These are phyloP conservation scores for Drosophila pseudoananassae DNA, from an alignment of 1,140 invertebrate species.

Conservation along the genomic window DNA sequence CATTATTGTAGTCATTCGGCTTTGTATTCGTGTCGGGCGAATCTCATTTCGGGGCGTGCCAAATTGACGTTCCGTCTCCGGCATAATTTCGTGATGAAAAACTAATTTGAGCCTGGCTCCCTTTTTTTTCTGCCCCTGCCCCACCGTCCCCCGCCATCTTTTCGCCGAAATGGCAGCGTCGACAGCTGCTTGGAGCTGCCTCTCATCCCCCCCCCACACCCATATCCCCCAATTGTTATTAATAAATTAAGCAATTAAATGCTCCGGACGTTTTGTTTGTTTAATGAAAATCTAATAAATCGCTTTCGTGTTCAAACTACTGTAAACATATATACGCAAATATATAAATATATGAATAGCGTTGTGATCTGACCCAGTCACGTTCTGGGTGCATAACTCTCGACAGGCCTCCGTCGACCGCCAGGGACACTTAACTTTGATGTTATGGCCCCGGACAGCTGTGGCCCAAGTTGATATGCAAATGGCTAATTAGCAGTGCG, in stretches of 20 bases:
- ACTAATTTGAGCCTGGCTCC: conserved; percentile 65
- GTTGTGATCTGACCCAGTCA: conserved; percentile 49
- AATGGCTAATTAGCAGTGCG: conserved; percentile 59
- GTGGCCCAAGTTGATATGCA: conserved; percentile 49
- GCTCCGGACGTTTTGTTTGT: conserved; percentile 69
- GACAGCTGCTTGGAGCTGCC: conserved; percentile 46
- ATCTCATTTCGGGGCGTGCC: conserved; percentile 61
- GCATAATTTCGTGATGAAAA: conserved; percentile 71
- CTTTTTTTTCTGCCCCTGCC: not conserved
- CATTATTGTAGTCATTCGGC: conserved; percentile 56
- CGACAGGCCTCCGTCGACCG: conserved; percentile 14
- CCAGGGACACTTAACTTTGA: conserved; percentile 56
- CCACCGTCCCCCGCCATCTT: not conserved
- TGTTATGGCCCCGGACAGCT: conserved; percentile 59
- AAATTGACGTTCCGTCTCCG: conserved; percentile 68
- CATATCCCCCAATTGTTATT: conserved; percentile 53
- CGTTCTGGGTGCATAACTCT: conserved; percentile 72
- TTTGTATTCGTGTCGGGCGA: conserved; percentile 48
- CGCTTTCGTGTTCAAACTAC: conserved; percentile 56
- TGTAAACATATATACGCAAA: not conserved
- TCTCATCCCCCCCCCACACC: conserved; percentile 8
- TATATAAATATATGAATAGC: not conserved
- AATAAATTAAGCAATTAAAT: conserved; percentile 81
- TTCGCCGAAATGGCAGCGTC: conserved; percentile 6
- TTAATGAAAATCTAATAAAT: conserved; percentile 78